These are phyloP conservation scores for Anas georgica DNA, from an alignment of 2,797 vertebrate species.

Conservation along the genomic window DNA sequence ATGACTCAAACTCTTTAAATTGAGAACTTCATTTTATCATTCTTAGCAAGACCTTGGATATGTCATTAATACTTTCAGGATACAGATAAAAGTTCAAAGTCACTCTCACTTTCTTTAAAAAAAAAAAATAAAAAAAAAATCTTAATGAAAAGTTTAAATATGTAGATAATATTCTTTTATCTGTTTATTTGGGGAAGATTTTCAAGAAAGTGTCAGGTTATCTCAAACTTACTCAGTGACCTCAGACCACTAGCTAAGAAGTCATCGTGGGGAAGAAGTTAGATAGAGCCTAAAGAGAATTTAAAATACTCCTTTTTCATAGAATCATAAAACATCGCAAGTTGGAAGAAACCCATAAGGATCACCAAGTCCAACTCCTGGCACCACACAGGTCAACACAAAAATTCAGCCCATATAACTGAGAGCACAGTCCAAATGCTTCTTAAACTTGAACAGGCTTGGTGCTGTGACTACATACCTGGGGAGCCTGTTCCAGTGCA, in stretches of 20 bases:
- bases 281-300: neutral
- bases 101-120: neutral
- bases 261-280: neutral
- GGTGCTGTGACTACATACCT: too few species aligned
- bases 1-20: constrained; percentile 19
- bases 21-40: neutral
- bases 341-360: too few species aligned
- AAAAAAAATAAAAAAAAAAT: neutral
- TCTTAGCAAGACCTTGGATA: neutral
- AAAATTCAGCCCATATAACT: too few species aligned
- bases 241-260: neutral
- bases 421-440: too few species aligned
- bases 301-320: neutral
- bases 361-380: too few species aligned
- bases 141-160: neutral
- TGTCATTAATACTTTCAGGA: neutral
- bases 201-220: neutral
- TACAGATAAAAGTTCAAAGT: neutral
- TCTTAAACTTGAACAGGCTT: too few species aligned
- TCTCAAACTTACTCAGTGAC: neutral
- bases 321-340: too few species aligned
- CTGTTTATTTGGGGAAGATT: neutral
- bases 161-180: neutral
- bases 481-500: too few species aligned
- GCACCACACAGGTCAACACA: too few species aligned